A percentile compares a stretch with the other conserved stretches of the same genome.
These are phyloP conservation scores for Galerucella nymphaeae DNA, from an alignment of 2,888 invertebrate species.

Conservation along the genomic window DNA sequence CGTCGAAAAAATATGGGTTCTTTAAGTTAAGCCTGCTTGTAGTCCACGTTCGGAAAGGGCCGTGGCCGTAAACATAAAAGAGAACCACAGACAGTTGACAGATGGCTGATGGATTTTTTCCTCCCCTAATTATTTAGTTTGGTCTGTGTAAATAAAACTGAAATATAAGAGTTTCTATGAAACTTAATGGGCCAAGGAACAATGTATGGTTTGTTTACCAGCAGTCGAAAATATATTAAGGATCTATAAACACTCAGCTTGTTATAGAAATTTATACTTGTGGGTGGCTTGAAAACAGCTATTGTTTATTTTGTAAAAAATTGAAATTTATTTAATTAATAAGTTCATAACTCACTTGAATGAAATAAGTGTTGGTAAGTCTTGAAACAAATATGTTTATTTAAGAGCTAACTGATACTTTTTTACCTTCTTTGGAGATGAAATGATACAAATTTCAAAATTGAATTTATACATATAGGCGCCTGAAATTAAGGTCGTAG, in stretches of 20 bases:
- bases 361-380: too few species aligned
- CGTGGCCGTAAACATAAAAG: constrained; percentile 11
- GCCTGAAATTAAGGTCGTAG: too few species aligned
- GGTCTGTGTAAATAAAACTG: constrained; percentile 37
- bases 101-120: constrained; percentile 38
- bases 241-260: background rate
- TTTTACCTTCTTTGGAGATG: too few species aligned
- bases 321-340: too few species aligned
- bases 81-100: constrained; percentile 37
- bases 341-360: too few species aligned
- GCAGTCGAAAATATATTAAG: constrained; percentile 18
- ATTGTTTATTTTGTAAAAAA: background rate
- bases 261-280: background rate
- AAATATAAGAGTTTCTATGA: constrained; percentile 32
- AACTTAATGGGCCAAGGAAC: constrained; percentile 32
- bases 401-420: too few species aligned
- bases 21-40: constrained; percentile 20
- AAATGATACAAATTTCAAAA: too few species aligned
- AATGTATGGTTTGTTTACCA: constrained; percentile 25
- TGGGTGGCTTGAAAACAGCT: background rate
- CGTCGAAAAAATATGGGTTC: constrained; percentile 38
- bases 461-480: too few species aligned
- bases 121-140: constrained; percentile 40
- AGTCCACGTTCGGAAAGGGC: constrained; percentile 6
- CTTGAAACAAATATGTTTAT: too few species aligned